Evolutionary conservation across 2,113 vertebrate species (phyloP), one percentile per base, ranked within the genome.

Genomic region (Oncorhynchus kisutch): DNA sequence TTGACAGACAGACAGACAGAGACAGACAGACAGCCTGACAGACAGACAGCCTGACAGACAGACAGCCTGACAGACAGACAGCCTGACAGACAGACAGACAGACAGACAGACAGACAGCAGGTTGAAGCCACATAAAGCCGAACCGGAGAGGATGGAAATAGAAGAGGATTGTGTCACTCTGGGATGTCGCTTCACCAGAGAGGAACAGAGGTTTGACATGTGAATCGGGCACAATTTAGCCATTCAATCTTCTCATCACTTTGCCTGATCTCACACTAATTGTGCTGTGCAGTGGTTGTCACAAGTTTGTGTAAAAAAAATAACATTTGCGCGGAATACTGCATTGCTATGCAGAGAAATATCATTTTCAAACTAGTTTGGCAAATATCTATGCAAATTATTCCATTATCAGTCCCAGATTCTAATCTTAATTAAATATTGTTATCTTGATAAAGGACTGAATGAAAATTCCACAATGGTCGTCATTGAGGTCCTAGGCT

Each of bases 381-480:
- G 45, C n/a, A 83, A 78, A 80, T 45, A 78, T 11, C 78, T 65
- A 72, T 67, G 64, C 83, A 85, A 88, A 87, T 87, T 85, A 84
- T 81, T 85, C 85, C 85, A 88, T 87, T 83, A 88, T 87, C 85
- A 84, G 76, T 80, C 78, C 75, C 54, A 85, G 85, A 84, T 87
- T 84, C 82, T 77, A 76, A 88, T 88, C 85, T 84, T 87, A 88
- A 88, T 88, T 88, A 88, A 88, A 88, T 85, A 88, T 76, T 45
- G 39, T 45, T 45, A 45, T 45, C 39, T 12, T 76, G 76, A 72
- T 77, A 59, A 20, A 20, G 22, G 5, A 66, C 27, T 70, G 49
- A 57, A 75, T 77, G 73, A 67, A 29, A 29, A 22, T 29, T 31
- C 25, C 22, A 29, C 22, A 4, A 67, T 25, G 65, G 65, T 29